A percentile compares a stretch with the other conserved stretches of the same genome.
Conservation (phyloP, 2,797 vertebrate species). For the Lycodopsis pacificus region DNA sequence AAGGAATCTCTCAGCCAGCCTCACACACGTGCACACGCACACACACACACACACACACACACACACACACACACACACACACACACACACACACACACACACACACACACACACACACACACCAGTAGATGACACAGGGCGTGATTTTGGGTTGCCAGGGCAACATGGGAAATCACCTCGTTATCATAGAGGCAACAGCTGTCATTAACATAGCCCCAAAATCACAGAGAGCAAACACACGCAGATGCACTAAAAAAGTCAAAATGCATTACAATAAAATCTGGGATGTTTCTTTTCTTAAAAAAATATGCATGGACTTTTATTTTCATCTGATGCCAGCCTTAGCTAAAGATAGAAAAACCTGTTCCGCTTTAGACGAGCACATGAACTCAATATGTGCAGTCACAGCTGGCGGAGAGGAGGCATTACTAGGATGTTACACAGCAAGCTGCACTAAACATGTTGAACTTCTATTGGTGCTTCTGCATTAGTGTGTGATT, state of each 20-base stretch:
- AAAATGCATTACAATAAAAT: constrained; percentile 27
- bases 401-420: constrained; percentile 52
- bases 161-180: constrained; percentile 77
- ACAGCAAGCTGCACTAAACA: not conserved
- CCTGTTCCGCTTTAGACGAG: constrained; percentile 26
- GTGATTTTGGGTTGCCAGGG: constrained; percentile 71
- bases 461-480: not conserved
- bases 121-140: constrained; percentile 30
- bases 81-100: constrained; percentile 25
- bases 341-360: constrained; percentile 42
- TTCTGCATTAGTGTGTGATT: not conserved
- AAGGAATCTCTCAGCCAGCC: constrained; percentile 28
- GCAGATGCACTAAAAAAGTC: constrained; percentile 11
- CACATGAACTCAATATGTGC: constrained; percentile 49
- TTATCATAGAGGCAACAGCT: constrained; percentile 59
- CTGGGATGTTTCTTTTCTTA: constrained; percentile 33
- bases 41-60: constrained; percentile 34
- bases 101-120: constrained; percentile 36
- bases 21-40: constrained; percentile 26
- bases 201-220: constrained; percentile 56
- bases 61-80: constrained; percentile 21
- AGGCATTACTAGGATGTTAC: constrained; percentile 14
- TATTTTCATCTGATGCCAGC: constrained; percentile 64
- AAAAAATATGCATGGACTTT: constrained; percentile 12
- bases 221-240: constrained; percentile 48